Evolutionary conservation across 2,113 vertebrate species (phyloP).

Genomic region (Riparia riparia): DNA sequence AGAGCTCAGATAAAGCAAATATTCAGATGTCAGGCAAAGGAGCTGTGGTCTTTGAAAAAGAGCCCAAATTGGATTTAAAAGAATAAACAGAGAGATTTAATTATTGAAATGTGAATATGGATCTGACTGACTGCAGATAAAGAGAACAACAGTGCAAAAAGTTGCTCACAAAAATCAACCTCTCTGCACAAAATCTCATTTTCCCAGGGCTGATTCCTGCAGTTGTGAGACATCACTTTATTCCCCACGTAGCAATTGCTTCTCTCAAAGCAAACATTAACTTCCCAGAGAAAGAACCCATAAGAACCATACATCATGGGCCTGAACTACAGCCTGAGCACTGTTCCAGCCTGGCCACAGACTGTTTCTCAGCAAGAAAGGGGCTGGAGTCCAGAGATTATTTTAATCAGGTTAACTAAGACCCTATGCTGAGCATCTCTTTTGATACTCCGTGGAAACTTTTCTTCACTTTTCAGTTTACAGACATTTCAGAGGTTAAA

Average conservation of each 20-base stretch:
- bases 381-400: background rate
- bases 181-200: background rate
- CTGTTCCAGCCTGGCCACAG: background rate
- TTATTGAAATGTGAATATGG: background rate
- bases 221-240: background rate
- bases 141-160: background rate
- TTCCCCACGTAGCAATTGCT: background rate
- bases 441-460: background rate
- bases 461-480: background rate
- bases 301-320: background rate
- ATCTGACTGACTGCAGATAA: background rate
- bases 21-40: background rate
- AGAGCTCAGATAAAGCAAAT: background rate
- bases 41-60: background rate
- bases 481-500: background rate
- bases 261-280: background rate
- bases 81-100: background rate
- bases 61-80: background rate
- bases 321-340: background rate
- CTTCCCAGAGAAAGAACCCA: background rate
- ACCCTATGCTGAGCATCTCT: background rate
- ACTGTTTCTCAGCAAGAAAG: background rate
- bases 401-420: background rate
- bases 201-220: background rate
- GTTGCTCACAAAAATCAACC: background rate